Evolutionary conservation across 2,113 vertebrate species (phyloP).

Genomic region (Vulpes ferrilata): DNA sequence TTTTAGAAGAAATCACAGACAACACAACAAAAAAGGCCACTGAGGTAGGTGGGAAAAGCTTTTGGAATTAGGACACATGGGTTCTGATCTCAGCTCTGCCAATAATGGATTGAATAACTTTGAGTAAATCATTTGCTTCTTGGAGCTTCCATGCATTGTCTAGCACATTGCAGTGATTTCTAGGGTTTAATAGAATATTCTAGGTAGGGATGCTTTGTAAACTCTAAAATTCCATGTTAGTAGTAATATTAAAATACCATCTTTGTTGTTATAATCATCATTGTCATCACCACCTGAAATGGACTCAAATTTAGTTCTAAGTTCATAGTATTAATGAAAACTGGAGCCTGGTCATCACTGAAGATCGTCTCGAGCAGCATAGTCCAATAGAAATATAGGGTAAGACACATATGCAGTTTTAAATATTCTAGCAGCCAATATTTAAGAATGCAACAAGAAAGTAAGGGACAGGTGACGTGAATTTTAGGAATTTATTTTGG

Average conservation of each 20-base stretch:
- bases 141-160: neutral
- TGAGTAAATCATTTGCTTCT: neutral
- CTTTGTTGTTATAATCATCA: neutral
- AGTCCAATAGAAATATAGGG: neutral
- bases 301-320: neutral
- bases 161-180: neutral
- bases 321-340: neutral
- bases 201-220: neutral
- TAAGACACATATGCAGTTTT: neutral
- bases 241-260: neutral
- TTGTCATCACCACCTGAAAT: neutral
- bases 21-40: neutral
- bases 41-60: neutral
- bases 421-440: neutral
- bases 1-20: neutral
- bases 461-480: neutral
- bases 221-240: neutral
- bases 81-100: neutral
- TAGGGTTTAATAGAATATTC: neutral
- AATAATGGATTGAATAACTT: neutral
- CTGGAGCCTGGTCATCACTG: fast-evolving
- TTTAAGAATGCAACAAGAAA: neutral
- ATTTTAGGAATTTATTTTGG: neutral
- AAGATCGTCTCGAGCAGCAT: neutral
- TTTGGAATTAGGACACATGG: neutral